These are phyloP conservation scores for Struthidea cinerea DNA, from an alignment of 2,113 vertebrate species.

Conservation along the genomic window DNA sequence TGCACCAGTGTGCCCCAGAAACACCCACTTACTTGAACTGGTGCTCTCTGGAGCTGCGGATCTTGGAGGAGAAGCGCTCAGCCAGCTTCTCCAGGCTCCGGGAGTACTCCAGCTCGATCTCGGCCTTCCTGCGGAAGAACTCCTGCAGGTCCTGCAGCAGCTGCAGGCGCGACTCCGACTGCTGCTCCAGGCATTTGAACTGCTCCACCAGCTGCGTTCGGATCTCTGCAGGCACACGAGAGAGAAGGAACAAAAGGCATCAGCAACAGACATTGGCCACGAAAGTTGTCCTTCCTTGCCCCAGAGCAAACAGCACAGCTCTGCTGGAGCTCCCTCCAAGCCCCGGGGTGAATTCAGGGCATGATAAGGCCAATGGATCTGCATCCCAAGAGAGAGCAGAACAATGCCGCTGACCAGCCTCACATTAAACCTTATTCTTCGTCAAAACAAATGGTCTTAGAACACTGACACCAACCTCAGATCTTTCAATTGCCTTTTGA, in stretches of 20 bases:
- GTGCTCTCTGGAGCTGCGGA: constrained; percentile 93
- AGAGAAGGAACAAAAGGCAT: neutral
- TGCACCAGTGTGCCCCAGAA: accelerated
- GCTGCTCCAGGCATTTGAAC: constrained; percentile 98
- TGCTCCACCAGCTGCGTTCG: constrained; percentile 96
- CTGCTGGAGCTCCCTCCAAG: neutral
- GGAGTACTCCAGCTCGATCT: constrained; percentile 96
- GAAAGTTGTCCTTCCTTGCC: accelerated
- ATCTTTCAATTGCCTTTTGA: neutral
- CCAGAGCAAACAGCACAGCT: neutral
- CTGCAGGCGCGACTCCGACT: constrained; percentile 94
- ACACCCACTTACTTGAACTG: constrained; percentile 89
- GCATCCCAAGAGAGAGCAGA: neutral
- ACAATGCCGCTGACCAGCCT: neutral
- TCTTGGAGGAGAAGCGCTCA: constrained; percentile 95
- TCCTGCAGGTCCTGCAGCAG: constrained; percentile 98
- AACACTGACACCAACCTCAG: neutral
- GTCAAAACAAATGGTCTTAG: neutral
- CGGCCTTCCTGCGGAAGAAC: constrained; percentile 95
- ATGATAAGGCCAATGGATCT: no score
- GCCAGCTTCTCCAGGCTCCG: constrained; percentile 96
- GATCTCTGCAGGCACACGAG: constrained; percentile 80
- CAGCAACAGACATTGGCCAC: neutral
- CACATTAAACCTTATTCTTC: neutral
- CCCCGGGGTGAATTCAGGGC: neutral